Evolutionary conservation across 2,797 vertebrate genomes (phyloP), one percentile per base, ranked within the genome.

Genomic region (Parauchenoglanis ngamensis): DNA sequence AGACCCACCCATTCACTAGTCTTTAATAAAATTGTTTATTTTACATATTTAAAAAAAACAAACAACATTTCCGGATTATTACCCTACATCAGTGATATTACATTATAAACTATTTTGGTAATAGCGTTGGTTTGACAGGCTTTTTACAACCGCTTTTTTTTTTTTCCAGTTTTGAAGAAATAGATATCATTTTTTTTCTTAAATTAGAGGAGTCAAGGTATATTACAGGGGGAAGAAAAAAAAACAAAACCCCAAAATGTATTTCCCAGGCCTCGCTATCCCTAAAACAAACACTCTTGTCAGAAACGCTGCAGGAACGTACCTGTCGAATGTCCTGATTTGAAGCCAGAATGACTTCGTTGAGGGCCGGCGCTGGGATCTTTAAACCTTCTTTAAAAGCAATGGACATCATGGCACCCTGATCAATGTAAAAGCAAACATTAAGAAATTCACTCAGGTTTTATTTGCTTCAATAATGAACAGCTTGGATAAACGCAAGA

Each of bases 281-380:
- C 7, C 13, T 4, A 6, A 7, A 7, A 17, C 19, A 44, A 44
- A 73, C 23, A 13, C 21, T 75, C 40, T 25, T 21, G 25, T 28
- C 49, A 1, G 25, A 57, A 11, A 78, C 7, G 21, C 3, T 19
- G 28, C 52, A 19, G 10, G 2, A 54, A 83, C 83, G 91, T 92
- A 99, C 98, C 97, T 99, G 98, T 92, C 98, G 96, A 91, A 99
- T 96, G 91, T 99, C 98, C 90, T 99, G 98, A 94, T 99, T 99
- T 89, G 98, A 97, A 11, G 97, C 98, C 72, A 99, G 92, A 90
- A 99, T 99, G 21, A 99, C 96, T 94, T 99, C 98, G 65, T 99
- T 98, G 90, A 99, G 97, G 78, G 98, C 98, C 67, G 98, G 96
- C 25, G 98, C 96, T 0, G 97, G 97, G 90, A 99, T 96, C 93